Percentiles rank a stretch among this genome's conserved stretches.
These are phyloP conservation scores for Spodoptera exigua DNA, from an alignment of 2,888 invertebrate species.

Conservation along the genomic window DNA sequence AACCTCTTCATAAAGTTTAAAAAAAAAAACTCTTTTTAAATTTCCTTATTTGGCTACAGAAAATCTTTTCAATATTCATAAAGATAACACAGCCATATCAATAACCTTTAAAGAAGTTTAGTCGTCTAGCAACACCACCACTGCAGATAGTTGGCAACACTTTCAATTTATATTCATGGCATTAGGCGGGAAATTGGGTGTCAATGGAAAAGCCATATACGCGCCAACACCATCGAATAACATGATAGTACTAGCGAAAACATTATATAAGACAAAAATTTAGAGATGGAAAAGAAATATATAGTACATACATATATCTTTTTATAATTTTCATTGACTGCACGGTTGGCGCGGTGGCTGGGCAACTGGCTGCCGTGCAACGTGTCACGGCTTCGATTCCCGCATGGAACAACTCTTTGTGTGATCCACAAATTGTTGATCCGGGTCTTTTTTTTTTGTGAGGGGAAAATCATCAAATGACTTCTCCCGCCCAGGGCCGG, in stretches of 20 bases:
- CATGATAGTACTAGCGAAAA: constrained; percentile 53
- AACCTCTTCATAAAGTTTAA: too few relatives aligned
- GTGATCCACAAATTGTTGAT: too few relatives aligned
- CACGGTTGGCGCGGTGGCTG: too few relatives aligned
- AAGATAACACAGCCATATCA: constrained; percentile 5
- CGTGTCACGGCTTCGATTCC: too few relatives aligned
- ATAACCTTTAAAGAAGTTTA: constrained; percentile 29
- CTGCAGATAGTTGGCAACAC: constrained; percentile 43
- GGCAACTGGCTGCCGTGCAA: too few relatives aligned
- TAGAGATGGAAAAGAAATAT: too few relatives aligned
- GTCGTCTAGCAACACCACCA: constrained; percentile 41
- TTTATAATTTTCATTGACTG: too few relatives aligned
- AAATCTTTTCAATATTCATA: constrained; percentile 14
- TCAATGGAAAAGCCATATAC: constrained; percentile 80
- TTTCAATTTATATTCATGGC: constrained; percentile 70
- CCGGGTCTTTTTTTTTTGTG: too few relatives aligned
- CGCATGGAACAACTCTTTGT: too few relatives aligned
- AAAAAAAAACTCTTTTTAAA: neutral
- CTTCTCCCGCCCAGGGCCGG: too few relatives aligned
- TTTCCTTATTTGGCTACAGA: constrained; percentile 15
- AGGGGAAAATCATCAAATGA: too few relatives aligned
- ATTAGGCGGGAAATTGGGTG: constrained; percentile 71
- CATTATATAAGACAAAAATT: neutral
- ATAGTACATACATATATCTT: too few relatives aligned
- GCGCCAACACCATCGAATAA: constrained; percentile 56